phyloP scores from a whole-genome alignment of 2,888 invertebrate species.

The Polia nebulosa region DNA sequence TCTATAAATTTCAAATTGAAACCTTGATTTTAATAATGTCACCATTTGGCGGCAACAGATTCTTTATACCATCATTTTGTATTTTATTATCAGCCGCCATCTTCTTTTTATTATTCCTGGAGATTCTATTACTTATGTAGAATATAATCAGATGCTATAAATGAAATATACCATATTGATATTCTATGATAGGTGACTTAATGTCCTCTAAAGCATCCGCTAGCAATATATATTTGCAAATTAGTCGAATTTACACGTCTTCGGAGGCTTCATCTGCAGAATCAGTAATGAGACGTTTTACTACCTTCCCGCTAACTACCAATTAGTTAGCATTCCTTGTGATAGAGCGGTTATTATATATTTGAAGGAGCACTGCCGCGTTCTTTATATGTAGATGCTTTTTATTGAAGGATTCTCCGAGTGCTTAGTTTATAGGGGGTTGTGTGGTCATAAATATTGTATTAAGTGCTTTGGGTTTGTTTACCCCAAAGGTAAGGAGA shows the following conservation, averaged over 20 bases:
- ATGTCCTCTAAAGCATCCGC: conserved; percentile 68
- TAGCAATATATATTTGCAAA: conserved; percentile 77
- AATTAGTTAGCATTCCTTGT: conserved; percentile 62
- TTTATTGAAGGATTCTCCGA: conserved; percentile 33
- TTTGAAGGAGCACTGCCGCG: conserved; percentile 18
- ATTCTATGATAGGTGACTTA: conserved; percentile 45
- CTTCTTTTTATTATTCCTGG: conserved; percentile 31
- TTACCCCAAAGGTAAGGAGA: not conserved
- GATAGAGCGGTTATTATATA: conserved; percentile 37
- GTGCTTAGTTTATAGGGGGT: conserved; percentile 21
- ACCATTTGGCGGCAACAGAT: conserved; percentile 7
- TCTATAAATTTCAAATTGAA: conserved; percentile 19
- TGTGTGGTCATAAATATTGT: conserved; percentile 29
- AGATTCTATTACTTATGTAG: conserved; percentile 26
- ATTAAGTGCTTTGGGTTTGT: conserved; percentile 30
- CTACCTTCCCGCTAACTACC: conserved; percentile 45
- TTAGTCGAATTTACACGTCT: conserved; percentile 66
- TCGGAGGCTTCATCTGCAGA: conserved; percentile 38
- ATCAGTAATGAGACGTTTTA: conserved; percentile 53
- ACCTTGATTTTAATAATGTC: conserved; percentile 25
- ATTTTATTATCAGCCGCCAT: conserved; percentile 32
- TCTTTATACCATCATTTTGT: conserved; percentile 5
- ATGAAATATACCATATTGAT: conserved; percentile 46
- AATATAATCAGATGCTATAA: conserved; percentile 32
- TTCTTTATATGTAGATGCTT: conserved; percentile 40